Base-by-base conservation (phyloP, 2,888 invertebrate species). In the Meghimatium bilineatum region DNA sequence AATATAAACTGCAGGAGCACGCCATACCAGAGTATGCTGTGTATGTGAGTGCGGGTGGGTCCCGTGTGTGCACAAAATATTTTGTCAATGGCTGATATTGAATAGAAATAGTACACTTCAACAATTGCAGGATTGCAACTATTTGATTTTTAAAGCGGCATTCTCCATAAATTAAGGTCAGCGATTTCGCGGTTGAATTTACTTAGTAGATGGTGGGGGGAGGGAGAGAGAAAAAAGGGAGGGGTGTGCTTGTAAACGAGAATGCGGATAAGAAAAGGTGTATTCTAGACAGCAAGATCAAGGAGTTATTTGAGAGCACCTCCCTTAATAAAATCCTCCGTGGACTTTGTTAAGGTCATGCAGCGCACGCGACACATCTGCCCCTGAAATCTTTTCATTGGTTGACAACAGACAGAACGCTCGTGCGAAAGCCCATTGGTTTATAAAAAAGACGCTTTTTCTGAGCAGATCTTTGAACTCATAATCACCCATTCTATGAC, bases 361-460 rank as follows among this genome's bases (percentile, higher is more conserved):
- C 67, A 44, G 49, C 82, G 75, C 75, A 76, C 82, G 67, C 66
- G 82, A 63, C 82, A 63, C 82, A 82, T 82, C 82, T 82, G 82
- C 76, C 75, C 76, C n/a, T 49, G 76, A n/a, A 67, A 36, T 56
- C 52, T 52, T 82, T 52, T 67, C 49, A 82, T 82, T 82, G 82
- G 82, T 66, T 82, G 82, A 71, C 23, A 52, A 23, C n/a, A n/a
- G n/a, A n/a, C n/a, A n/a, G n/a, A 17, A n/a, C 34, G 77, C 77
- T 60, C 77, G 63, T 63, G 77, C 63, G 60, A 29, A 60, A n/a
- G 56, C 63, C 63, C n/a, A 60, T 60, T 63, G 60, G 77, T 36
- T 63, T 26, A 52, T 32, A 26, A 36, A 29, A n/a, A n/a, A 2
- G 6, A 36, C 26, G 34, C 63, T 77, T n/a, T 5, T 26, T n/a